Evolutionary conservation across 2,888 invertebrate species (phyloP), one percentile per base, ranked within the genome.

Genomic region (Encarsia formosa): DNA sequence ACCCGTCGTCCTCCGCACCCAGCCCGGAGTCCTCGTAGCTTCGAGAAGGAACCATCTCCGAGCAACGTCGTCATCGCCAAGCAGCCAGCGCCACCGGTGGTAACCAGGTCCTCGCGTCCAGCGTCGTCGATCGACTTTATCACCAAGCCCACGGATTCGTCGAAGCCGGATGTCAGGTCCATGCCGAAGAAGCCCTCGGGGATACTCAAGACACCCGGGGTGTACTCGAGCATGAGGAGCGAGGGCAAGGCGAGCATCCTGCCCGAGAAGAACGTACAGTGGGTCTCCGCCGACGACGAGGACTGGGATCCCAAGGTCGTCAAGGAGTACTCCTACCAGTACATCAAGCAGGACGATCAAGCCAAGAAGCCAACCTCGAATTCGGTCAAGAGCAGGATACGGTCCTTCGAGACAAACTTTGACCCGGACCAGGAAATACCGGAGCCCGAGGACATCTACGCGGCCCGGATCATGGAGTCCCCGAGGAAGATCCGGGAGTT

Each of bases 271-370:
- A 67, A 63, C 31, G 68, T 72, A 1, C 69, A 71, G 23, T 69
- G 70, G 71, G 62, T 65, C 26, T 59, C 65, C 4, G 65, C 16
- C 37, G 65, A 66, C 37, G 69, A 62, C 32, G 68, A 65, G 34
- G 70, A 69, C 49, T 74, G 67, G 68, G 67, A 63, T 24, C 60
- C 65, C 29, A 65, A 68, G 16, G 65, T 75, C 3, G 67, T 74
- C 34, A 76, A 75, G 48, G 75, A 75, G 44, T 74, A 73, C 53
- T 74, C 75, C 0, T 75, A 75, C 52, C 73, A 75, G 49, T 75
- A 75, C 40, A 71, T 75, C 35, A 71, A 65, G 26, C 63, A 70
- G 1, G 67, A 66, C 5, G 54, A 56, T n/a, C 26, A 32, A 9
- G 31, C 4, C 9, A 35, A 49, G 5, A 35, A 38, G 8, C 64